Evolutionary conservation across 1,140 invertebrate genomes (phyloP), one percentile per base, ranked within the genome.

Genomic region (Lucilia cuprina): DNA sequence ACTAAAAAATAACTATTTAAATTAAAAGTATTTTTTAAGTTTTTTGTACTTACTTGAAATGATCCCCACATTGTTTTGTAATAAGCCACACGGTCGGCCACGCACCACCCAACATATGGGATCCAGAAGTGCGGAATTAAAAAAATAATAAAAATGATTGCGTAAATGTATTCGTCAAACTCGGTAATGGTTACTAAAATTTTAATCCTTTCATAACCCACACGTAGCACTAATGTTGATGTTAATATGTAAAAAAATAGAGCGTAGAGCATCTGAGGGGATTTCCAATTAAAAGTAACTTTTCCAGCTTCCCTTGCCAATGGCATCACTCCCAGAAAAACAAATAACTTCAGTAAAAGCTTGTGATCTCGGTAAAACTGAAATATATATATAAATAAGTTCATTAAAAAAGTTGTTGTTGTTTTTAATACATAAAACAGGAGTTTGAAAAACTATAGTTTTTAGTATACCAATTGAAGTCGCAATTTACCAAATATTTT

Each of bases 161-260:
- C 93, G 86, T 94, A 94, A 85, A 94, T 94, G 85, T 94, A 94
- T 84, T 94, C 93, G 86, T 94, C 93, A 85, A 94, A 94, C 87
- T 92, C 92, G 85, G 91, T 91, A 70, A 92, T 94, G 10, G 92
- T 92, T 13, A 91, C 88, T 12, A 94, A 85, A 83, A 94, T 93
- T 86, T 91, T 89, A 8, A 94, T 85, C 12, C 93, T 87, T 88
- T 94, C 93, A 85, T 92, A 92, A 8, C 93, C 93, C 4, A 94
- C 93, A 2, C 92, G 84, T 21, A 93, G 47, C 0, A 94, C 93
- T 0, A 94, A 87, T 5, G 91, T 85, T 0, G 93, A 93, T 2
- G 92, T 90, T 4, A 92, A 88, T 17, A 92, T 91, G 87, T 94
- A 94, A 85, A 94, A 93, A 84, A 91, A 92, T 74, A 94, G 91